These are phyloP conservation scores for Caenorhabditis japonica DNA, from an alignment of 2,888 invertebrate genomes.

Conservation along the genomic window DNA sequence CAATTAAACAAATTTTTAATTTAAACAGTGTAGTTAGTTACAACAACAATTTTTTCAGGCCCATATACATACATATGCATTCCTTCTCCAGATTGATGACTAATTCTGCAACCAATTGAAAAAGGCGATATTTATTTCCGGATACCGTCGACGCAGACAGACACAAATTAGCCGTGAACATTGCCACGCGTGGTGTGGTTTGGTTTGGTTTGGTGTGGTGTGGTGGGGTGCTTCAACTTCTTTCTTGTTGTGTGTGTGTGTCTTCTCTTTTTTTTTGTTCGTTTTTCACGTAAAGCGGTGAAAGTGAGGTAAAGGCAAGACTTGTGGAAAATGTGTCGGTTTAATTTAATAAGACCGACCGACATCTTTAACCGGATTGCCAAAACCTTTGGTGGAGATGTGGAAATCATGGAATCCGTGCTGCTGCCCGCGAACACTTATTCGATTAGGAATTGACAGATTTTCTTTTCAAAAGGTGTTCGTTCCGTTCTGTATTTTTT, in stretches of 20 bases:
- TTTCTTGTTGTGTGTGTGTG: no score
- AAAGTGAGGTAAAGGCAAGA: conserved; percentile 36
- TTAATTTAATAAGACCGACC: conserved; percentile 39
- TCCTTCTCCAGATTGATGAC: no score
- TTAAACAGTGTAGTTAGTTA: background rate
- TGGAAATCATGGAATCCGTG: conserved; percentile 20
- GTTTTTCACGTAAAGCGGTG: conserved; percentile 26
- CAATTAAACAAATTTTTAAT: conserved; percentile 14
- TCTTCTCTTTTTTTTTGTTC: background rate
- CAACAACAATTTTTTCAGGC: conserved; percentile 12
- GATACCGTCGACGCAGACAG: no score
- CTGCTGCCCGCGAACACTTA: no score
- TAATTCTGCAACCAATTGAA: no score
- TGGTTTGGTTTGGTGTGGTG: no score
- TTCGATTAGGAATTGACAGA: conserved; percentile 49
- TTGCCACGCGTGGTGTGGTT: conserved; percentile 26
- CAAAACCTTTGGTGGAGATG: conserved; percentile 30
- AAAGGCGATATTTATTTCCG: no score
- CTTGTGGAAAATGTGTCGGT: conserved; percentile 28
- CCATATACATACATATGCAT: no score
- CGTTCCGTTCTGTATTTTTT: conserved; percentile 11
- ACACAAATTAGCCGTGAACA: conserved; percentile 52
- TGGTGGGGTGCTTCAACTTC: conserved; percentile 36
- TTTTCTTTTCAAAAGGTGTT: conserved; percentile 29
- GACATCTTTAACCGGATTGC: conserved; percentile 39